Evolutionary conservation across 2,888 invertebrate genomes (phyloP), one percentile per base, ranked within the genome.

Genomic region (Lithophane semibrunnea): DNA sequence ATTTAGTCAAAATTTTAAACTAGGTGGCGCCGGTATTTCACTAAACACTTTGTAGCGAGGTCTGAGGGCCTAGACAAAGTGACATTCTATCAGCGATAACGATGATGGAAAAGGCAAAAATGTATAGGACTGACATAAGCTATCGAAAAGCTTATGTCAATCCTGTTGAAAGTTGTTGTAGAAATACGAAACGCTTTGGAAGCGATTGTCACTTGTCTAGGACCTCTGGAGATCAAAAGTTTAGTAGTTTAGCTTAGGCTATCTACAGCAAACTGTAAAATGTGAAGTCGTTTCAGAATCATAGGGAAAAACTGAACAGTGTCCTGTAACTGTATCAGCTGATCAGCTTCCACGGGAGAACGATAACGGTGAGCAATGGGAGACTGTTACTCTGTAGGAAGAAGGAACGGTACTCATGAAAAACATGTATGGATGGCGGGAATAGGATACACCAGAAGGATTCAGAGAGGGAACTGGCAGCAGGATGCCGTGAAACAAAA

Each of bases 401-500:
- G 18, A 18, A 76, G 2, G 47, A 24, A 37, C 5, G 18, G 42
- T 29, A 13, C 13, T 47, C 13, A 21, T 29, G 10, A 21, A 42
- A 24, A 7, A 18, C 44, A n/a, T 42, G 54, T 3, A 16, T 49
- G 49, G 42, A 64, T 42, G 13, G 3, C 13, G 18, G 56, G 54
- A 56, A 52, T 49, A 63, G 58, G 63, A 84, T 49, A 13, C 2
- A 37, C 18, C 5, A 24, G 12, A 52, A 68, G 63, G 64, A 54
- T 64, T 21, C n/a, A 61, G 67, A 68, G 12, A 64, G 16, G 56
- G 66, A 12, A 24, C 16, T 29, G 56, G 61, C 13, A 74, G 16
- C 13, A 61, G 68, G 58, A 49, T 61, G 12, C 8, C 69, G 54
- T 72, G 81, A 85, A 82, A 77, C 85, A 83, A 83, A 83, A 81